Base-by-base conservation (phyloP, 1,140 invertebrate genomes). In the Cryptotermes secundus region DNA sequence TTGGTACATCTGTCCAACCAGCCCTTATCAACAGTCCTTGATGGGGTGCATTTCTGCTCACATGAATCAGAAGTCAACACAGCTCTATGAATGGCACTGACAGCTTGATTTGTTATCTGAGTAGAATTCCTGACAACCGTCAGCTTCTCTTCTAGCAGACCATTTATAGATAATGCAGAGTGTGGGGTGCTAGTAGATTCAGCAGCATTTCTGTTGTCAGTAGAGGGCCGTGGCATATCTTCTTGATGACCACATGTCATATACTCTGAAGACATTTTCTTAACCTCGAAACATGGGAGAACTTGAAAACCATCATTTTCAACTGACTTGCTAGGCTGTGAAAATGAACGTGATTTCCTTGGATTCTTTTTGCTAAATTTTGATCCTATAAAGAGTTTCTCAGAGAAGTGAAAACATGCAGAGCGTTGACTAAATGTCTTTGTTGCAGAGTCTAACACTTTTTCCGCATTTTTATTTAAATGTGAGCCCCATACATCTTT, bases 281-380 rank as follows among this genome's bases (percentile, higher is more conserved):
- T 38, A 42, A 22, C 38, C 10, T 26, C 14, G 22, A 2, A 35
- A 81, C 24, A 10, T n/a, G 22, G 1, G 9, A 42, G 31, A 45
- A 82, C n/a, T 24, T 42, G 38, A 34, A 45, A 45, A n/a, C 31
- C 38, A 10, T 45, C 31, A 49, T 26, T n/a, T 24, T 38, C 36
- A 34, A 38, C 38, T 26, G 35, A 45, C 19, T 34, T 88, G 12
- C 87, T 85, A 7, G 91, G 89, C 81, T 83, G 34, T 36, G 72
- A 35, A 87, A 87, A 88, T 26, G 88, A 88, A n/a, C 93, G 85
- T 0, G 93, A 92, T 89, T 96, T 96, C 87, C 95, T 91, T 24
- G 95, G 95, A 90, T 96, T 96, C 85, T 95, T 90, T 87, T 95
- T 93, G 35, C 91, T 91, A 89, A 96, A 94, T 87, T 90, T 93